Evolutionary conservation across 2,113 vertebrate genomes (phyloP), one percentile per base, ranked within the genome.

Genomic region (Cinclus cinclus): DNA sequence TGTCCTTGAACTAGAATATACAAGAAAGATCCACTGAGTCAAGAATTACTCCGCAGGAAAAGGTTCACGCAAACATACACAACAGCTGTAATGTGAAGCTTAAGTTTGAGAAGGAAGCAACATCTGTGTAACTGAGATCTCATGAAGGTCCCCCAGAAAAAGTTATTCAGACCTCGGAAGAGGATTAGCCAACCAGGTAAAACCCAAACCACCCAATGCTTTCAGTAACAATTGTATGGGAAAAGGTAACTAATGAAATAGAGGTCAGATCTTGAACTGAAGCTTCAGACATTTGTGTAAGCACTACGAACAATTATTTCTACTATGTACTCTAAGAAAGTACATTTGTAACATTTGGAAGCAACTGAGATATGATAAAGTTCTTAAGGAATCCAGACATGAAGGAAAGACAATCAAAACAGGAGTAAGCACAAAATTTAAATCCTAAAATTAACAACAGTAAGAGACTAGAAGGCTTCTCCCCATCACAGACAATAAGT

Each of bases 81-180:
- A 49, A 49, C 11, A 35, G 16, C 5, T 25, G 24, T 16, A 65
- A 56, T 2, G 15, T 16, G 19, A 56, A 19, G 25, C 46, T 58
- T 1, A 69, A 70, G 16, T 1, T 0, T 35, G 19, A 62, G 14
- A 52, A 87, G 13, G 24, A 80, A 83, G 5, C 4, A 21, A 3
- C 2, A 1, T 74, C 42, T 46, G 7, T 44, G 15, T 79, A 82
- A 82, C 24, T 70, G 14, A 56, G 14, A 33, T 47, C 13, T 9
- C 77, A 21, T 3, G 5, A 78, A 60, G 13, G 49, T 2, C 1
- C 5, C 17, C 1, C 20, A 4, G 15, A 22, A 15, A 37, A n/a
- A 59, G n/a, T 30, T 0, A 77, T 18, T 68, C 12, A 35, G 11
- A 49, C n/a, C 4, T 13, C 9, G 17, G 10, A 25, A 67, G 25